phyloP scores from a whole-genome alignment of 2,888 invertebrate species.

The Drosophila atripex region DNA sequence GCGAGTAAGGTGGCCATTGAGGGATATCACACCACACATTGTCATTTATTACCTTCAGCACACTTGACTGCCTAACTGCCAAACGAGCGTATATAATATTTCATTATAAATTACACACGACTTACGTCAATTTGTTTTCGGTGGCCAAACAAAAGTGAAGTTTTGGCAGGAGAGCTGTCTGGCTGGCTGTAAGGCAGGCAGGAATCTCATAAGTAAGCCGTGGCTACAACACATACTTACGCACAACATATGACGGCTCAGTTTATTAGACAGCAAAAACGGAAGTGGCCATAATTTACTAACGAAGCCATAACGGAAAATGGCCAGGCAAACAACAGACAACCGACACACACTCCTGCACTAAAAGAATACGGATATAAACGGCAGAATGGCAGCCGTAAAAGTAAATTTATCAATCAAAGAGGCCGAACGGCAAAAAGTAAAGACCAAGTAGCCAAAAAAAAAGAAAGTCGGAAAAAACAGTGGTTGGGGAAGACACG shows the following conservation, averaged over 20 bases:
- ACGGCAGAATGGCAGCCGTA: conserved; percentile 33
- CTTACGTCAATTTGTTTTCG: conserved; percentile 77
- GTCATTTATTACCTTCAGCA: conserved; percentile 73
- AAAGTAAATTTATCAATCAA: conserved; percentile 75
- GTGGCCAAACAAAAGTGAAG: conserved; percentile 66
- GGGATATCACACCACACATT: conserved; percentile 52
- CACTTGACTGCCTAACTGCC: conserved; percentile 74
- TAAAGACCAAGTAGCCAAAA: conserved; percentile 13
- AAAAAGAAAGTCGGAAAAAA: conserved; percentile 2
- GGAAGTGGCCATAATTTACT: conserved; percentile 78
- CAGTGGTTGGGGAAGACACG: conserved; percentile 29
- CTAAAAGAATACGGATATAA: conserved; percentile 18
- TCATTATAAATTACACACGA: conserved; percentile 79
- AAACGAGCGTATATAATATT: conserved; percentile 72
- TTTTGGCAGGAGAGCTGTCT: conserved; percentile 34
- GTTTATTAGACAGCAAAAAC: conserved; percentile 75
- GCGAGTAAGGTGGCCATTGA: conserved; percentile 25
- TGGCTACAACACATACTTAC: conserved; percentile 43
- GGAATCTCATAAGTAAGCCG: conserved; percentile 69
- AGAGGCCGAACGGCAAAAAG: conserved; percentile 29
- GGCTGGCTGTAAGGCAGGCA: conserved; percentile 30
- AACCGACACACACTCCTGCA: conserved; percentile 8
- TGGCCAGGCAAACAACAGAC: conserved; percentile 45
- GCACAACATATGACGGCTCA: conserved; percentile 55
- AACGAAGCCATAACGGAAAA: conserved; percentile 71